Base-by-base conservation (phyloP, 2,797 vertebrate species). In the Hozukius guyotensis region DNA sequence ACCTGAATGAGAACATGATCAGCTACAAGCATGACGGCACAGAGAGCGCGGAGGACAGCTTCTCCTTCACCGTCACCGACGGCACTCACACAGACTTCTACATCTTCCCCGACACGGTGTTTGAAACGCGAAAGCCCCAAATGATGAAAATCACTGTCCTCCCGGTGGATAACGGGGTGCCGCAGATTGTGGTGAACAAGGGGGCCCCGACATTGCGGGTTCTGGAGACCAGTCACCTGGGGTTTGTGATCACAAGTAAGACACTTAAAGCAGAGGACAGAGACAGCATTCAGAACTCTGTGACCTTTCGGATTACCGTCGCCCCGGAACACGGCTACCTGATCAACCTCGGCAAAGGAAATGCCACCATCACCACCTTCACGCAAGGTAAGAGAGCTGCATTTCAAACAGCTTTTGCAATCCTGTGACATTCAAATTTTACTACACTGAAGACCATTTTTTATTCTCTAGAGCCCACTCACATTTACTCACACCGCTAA, bases 1-100 rank as follows among this genome's bases (percentile, higher is more conserved):
- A 99, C 91, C 95, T 99, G 78, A 99, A 97, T 60, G 98, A 99
- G 86, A 99, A 99, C 93, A 93, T 98, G 86, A 97, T 99, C 92
- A 98, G 96, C 90, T 99, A 99, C 93, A 97, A 94, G 84, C 98
- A 99, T 0, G 97, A 98, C 49, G 98, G 98, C 77, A 97, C 96
- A 0, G 97, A 99, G 90, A 97, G 96, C 0, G 55, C 90, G 0
- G 96, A 96, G 78, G 98, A 99, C 81, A 98, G 97, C 89, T 99
- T 99, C 93, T 99, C 98, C 65, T 99, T 99, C 93, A 97, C 95
- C 0, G 96, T 99, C 79, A 99, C 97, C 0, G 98, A 99, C n/a
- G 97, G 98, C 61, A 98, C 97, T 42, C 98, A 99, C 78, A 93
- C 95, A 0, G 97, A 98, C 92, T 99, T 98, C 89, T 99, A 97